phyloP scores from a whole-genome alignment of 2,888 invertebrate genomes.

The Hyppa rectilinea region DNA sequence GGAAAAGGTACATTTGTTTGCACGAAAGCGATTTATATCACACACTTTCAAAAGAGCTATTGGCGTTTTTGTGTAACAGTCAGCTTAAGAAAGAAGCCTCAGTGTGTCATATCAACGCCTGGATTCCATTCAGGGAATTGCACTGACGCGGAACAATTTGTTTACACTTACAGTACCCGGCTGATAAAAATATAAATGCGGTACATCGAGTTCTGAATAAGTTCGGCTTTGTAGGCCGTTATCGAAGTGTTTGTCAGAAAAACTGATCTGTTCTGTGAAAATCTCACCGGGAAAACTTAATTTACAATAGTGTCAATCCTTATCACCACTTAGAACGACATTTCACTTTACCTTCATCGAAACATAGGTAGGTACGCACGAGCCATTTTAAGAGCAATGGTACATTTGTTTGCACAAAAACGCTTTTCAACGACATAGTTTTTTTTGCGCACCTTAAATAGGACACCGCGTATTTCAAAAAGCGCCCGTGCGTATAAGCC shows the following conservation, averaged over 20 bases:
- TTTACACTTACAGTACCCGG: constrained; percentile 58
- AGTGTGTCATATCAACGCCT: constrained; percentile 20
- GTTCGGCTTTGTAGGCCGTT: too few relatives aligned
- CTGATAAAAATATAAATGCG: too few relatives aligned
- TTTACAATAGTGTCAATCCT: too few relatives aligned
- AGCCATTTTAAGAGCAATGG: too few relatives aligned
- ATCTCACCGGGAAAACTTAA: too few relatives aligned
- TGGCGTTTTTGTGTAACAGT: neutral
- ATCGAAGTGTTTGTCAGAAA: too few relatives aligned
- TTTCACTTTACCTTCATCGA: too few relatives aligned
- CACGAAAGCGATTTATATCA: neutral
- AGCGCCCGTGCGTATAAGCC: neutral
- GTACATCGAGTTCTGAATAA: too few relatives aligned
- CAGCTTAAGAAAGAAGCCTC: neutral
- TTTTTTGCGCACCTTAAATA: neutral
- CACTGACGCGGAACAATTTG: constrained; percentile 60
- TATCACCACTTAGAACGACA: too few relatives aligned
- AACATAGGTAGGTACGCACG: too few relatives aligned
- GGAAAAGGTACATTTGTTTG: neutral
- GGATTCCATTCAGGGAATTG: constrained; percentile 28
- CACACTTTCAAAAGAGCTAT: too few relatives aligned
- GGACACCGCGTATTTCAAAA: neutral
- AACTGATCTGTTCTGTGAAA: too few relatives aligned
- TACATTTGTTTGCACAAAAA: neutral
- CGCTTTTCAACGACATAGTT: neutral